Conservation (phyloP, 2,888 invertebrate species). For the Cybosia mesomella region DNA sequence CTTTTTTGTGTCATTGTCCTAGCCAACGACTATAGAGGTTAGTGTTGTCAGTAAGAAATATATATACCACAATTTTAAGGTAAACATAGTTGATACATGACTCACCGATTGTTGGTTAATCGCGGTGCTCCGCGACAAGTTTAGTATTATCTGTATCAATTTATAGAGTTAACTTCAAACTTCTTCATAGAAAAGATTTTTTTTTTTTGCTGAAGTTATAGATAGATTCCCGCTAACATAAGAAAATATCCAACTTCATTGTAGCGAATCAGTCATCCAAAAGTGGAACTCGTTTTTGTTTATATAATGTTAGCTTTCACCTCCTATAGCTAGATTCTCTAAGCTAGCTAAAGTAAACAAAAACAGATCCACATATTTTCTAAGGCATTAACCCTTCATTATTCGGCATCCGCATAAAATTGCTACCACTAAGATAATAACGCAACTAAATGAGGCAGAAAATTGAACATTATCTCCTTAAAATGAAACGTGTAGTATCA, state of each 20-base stretch:
- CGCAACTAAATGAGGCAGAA: conserved; percentile 18
- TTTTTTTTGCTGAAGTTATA: not conserved
- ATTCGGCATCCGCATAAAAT: conserved; percentile 2
- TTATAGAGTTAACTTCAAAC: too few species aligned
- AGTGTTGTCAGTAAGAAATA: too few species aligned
- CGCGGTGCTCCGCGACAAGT: too few species aligned
- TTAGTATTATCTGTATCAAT: too few species aligned
- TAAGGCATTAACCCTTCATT: conserved; percentile 11
- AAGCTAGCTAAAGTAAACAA: not conserved
- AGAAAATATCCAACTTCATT: not conserved
- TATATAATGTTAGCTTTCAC: not conserved
- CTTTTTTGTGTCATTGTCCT: too few species aligned
- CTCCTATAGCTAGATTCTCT: not conserved
- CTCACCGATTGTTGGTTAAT: too few species aligned
- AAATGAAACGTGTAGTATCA: conserved; percentile 20
- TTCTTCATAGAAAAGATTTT: not conserved
- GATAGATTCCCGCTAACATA: not conserved
- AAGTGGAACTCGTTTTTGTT: not conserved
- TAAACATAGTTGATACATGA: too few species aligned
- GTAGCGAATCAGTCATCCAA: not conserved
- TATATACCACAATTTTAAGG: too few species aligned
- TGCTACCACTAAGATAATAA: conserved; percentile 15
- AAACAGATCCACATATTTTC: conserved; percentile 7
- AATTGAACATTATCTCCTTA: conserved; percentile 20
- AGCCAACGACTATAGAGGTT: too few species aligned